These are phyloP conservation scores for Halcyon senegalensis DNA, from an alignment of 2,113 vertebrate genomes.

Conservation along the genomic window DNA sequence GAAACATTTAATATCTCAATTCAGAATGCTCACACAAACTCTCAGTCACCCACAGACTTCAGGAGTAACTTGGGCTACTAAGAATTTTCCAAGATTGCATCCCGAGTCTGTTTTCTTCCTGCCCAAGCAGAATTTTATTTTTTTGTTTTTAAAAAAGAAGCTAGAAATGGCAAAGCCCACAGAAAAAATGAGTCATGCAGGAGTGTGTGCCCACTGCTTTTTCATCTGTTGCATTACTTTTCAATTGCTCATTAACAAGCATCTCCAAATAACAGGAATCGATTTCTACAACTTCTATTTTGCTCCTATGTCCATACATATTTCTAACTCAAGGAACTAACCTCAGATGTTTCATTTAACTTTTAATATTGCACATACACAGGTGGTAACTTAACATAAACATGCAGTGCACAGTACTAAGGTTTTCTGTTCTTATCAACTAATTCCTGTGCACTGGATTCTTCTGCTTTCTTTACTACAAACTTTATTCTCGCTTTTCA, in stretches of 20 bases:
- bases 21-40: not conserved
- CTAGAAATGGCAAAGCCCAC: not conserved
- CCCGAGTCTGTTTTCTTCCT: not conserved
- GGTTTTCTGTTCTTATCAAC: not conserved
- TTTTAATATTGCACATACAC: not conserved
- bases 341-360: not conserved
- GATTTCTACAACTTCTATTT: not conserved
- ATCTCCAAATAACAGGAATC: not conserved
- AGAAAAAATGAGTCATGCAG: not conserved
- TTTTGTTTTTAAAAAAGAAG: not conserved
- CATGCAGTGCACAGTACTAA: not conserved
- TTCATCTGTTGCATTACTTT: not conserved
- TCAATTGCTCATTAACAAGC: not conserved
- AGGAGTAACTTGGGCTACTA: not conserved
- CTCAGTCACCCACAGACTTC: not conserved
- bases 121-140: not conserved
- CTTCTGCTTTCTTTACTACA: not conserved
- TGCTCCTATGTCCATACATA: not conserved
- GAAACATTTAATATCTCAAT: not conserved
- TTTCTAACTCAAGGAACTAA: not conserved
- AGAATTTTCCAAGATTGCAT: not conserved
- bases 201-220: not conserved
- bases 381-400: not conserved
- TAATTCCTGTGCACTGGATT: not conserved
- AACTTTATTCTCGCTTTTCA: not conserved